phyloP scores from a whole-genome alignment of 2,113 vertebrate genomes.

The Laterallus jamaicensis region DNA sequence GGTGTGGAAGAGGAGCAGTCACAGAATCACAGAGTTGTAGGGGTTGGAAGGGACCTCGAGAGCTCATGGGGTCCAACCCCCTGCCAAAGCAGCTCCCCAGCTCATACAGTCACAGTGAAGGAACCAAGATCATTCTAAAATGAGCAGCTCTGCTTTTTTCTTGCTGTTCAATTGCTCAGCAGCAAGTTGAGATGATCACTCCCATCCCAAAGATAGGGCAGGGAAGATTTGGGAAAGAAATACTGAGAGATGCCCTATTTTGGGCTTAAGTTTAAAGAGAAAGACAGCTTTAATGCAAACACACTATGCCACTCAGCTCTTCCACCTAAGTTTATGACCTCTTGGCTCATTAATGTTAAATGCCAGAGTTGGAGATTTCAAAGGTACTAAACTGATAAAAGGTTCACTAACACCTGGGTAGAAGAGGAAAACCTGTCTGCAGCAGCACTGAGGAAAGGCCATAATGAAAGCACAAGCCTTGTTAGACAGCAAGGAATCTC shows the following conservation, averaged over 20 bases:
- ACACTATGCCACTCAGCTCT: not conserved
- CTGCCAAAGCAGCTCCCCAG: no score
- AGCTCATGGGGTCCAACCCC: no score
- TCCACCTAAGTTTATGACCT: not conserved
- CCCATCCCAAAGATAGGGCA: not conserved
- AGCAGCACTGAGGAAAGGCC: not conserved
- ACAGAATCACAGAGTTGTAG: not conserved
- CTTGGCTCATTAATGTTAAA: not conserved
- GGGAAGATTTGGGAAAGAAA: not conserved
- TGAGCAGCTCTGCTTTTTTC: not conserved
- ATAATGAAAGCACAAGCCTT: not conserved
- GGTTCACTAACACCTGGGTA: not conserved
- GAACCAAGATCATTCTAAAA: not conserved
- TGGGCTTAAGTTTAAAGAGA: not conserved
- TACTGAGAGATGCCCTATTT: not conserved
- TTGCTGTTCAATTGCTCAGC: not conserved
- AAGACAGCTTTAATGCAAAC: not conserved
- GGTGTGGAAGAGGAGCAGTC: not conserved
- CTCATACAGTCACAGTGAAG: not conserved
- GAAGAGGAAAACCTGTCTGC: not conserved
- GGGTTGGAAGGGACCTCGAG: no score
- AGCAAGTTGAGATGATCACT: not conserved
- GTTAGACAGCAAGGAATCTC: not conserved
- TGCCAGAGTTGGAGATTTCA: not conserved
- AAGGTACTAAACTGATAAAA: not conserved